Evolutionary conservation across 2,888 invertebrate species (phyloP).

Genomic region (Sphinx pinastri): DNA sequence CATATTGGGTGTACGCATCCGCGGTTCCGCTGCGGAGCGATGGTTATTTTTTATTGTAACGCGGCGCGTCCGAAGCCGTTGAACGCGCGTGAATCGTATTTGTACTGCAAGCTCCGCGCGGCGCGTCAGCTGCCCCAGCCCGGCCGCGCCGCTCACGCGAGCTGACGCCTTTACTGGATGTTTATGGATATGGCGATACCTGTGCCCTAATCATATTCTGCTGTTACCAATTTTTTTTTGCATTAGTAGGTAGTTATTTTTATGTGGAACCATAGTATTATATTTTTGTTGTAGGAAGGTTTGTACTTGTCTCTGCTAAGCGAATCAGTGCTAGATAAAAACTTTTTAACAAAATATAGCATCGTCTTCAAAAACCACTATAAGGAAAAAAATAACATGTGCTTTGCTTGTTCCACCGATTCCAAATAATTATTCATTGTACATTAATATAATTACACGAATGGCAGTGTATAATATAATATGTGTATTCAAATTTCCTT

Average conservation of each 20-base stretch:
- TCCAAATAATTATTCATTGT: too few relatives aligned
- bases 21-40: slow-evolving; percentile 1
- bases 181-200: slow-evolving; percentile 17
- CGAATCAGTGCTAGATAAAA: not conserved
- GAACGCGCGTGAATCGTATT: not conserved
- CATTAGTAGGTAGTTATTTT: not conserved
- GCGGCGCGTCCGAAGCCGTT: slow-evolving; percentile 7
- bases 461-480: too few relatives aligned
- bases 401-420: too few relatives aligned
- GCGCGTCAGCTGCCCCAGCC: not conserved
- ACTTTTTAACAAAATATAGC: too few relatives aligned
- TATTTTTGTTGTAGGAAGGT: not conserved
- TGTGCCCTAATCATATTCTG: not conserved
- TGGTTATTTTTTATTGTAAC: slow-evolving; percentile 13
- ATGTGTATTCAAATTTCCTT: too few relatives aligned
- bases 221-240: not conserved
- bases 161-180: slow-evolving; percentile 12
- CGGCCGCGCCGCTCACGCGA: not conserved
- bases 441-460: too few relatives aligned
- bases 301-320: not conserved
- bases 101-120: not conserved
- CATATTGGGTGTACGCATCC: slow-evolving; percentile 20
- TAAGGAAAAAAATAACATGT: too few relatives aligned
- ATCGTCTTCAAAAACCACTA: too few relatives aligned
- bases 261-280: not conserved